A percentile compares a stretch with the other conserved stretches of the same genome.
Evolutionary conservation across 2,113 vertebrate genomes (phyloP).

Genomic region (Tichodroma muraria): DNA sequence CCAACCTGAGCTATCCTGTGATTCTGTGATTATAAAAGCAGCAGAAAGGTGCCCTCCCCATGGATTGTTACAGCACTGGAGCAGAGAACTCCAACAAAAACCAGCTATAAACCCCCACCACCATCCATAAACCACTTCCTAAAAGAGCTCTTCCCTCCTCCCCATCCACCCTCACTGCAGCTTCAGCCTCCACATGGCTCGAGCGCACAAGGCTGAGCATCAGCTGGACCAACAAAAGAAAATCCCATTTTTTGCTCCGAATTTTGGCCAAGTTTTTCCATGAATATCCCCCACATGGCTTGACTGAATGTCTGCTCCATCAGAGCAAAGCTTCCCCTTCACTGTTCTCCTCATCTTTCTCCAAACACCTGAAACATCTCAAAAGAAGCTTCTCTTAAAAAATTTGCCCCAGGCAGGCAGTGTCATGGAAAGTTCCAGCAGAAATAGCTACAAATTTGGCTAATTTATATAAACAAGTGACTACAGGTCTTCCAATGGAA

Average conservation of each 20-base stretch:
- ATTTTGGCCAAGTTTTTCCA: not conserved
- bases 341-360: not conserved
- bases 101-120: not conserved
- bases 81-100: not conserved
- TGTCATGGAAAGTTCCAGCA: not conserved
- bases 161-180: accelerated
- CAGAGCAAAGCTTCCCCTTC: not conserved
- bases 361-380: not conserved
- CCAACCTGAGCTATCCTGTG: not conserved
- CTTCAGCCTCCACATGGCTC: not conserved
- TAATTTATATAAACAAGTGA: not conserved
- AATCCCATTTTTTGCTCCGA: not conserved
- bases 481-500: not conserved
- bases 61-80: not conserved
- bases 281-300: not conserved
- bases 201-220: not conserved
- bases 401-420: not conserved
- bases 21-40: not conserved
- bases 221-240: not conserved
- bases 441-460: not conserved
- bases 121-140: not conserved
- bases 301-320: not conserved
- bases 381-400: not conserved
- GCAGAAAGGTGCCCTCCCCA: not conserved
- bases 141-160: not conserved